Conservation (phyloP, 92 coral and sea anemone species). For the Meandrina meandrites region DNA sequence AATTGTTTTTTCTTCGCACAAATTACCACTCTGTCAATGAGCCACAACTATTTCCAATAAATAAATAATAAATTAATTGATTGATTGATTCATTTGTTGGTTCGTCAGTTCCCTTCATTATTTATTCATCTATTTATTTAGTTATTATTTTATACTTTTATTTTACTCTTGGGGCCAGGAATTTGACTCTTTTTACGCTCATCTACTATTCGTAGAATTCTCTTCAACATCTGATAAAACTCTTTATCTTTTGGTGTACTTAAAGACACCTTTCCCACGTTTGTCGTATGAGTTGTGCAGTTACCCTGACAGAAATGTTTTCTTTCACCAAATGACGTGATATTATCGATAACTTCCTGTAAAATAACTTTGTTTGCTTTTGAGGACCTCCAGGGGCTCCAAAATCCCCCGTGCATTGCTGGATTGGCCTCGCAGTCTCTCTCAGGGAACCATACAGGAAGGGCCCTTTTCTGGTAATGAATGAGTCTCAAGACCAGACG, state of each 20-base stretch:
- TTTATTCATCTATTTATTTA: too few species aligned
- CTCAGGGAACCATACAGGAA: conserved; percentile 83
- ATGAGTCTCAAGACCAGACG: conserved; percentile 60
- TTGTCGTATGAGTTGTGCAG: background rate
- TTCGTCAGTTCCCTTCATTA: too few species aligned
- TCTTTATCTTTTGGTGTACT: conserved; percentile 12
- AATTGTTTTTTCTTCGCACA: too few species aligned
- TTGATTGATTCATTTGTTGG: too few species aligned
- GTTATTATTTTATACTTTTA: background rate
- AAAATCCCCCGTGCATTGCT: conserved; percentile 56
- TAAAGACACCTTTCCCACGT: conserved; percentile 3
- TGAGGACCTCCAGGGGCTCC: conserved; percentile 84
- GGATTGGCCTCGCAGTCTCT: conserved; percentile 76
- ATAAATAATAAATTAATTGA: too few species aligned
- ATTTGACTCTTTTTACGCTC: conserved; percentile 3
- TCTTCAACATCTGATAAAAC: conserved; percentile 3
- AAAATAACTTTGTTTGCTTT: conserved; percentile 18
- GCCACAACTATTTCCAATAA: too few species aligned
- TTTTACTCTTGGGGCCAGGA: background rate
- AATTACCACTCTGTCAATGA: too few species aligned
- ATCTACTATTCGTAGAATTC: background rate
- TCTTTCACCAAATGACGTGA: background rate
- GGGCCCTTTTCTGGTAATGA: conserved; percentile 60
- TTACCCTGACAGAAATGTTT: background rate
- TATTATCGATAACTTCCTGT: conserved; percentile 9